A percentile compares a stretch with the other conserved stretches of the same genome.
phyloP scores from a whole-genome alignment of 2,888 invertebrate genomes.

The Hymenopus coronatus region DNA sequence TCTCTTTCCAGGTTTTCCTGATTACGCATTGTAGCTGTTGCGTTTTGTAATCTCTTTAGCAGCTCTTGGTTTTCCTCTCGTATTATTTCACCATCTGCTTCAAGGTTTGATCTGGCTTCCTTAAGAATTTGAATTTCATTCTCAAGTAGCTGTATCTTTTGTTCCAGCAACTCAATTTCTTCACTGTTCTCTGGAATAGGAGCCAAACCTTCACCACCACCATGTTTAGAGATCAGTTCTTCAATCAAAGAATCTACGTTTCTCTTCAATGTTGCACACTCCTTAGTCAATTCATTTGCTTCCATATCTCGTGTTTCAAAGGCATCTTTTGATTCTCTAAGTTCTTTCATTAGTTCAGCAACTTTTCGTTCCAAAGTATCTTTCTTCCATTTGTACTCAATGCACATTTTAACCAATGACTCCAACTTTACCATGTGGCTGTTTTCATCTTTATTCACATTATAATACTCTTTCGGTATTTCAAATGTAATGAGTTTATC shows the following conservation, averaged over 20 bases:
- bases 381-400: conserved; percentile 47
- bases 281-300: conserved; percentile 17
- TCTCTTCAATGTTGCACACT: conserved; percentile 14
- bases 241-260: conserved; percentile 26
- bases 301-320: neutral
- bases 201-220: conserved; percentile 41
- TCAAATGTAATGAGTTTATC: conserved; percentile 29
- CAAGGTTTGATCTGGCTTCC: conserved; percentile 49
- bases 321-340: conserved; percentile 18
- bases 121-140: conserved; percentile 44
- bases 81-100: conserved; percentile 42
- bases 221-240: conserved; percentile 19
- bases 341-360: conserved; percentile 28
- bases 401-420: conserved; percentile 23
- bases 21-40: conserved; percentile 51
- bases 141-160: conserved; percentile 41
- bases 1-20: conserved; percentile 52
- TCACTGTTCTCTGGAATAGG: conserved; percentile 46
- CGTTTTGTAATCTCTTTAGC: conserved; percentile 42
- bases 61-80: conserved; percentile 34
- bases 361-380: conserved; percentile 45
- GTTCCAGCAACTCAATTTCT: conserved; percentile 42
- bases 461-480: conserved; percentile 23
- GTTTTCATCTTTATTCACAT: neutral
- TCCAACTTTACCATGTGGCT: conserved; percentile 10